Evolutionary conservation across 2,113 vertebrate genomes (phyloP), one percentile per base, ranked within the genome.

Genomic region (Pholis gunnellus): DNA sequence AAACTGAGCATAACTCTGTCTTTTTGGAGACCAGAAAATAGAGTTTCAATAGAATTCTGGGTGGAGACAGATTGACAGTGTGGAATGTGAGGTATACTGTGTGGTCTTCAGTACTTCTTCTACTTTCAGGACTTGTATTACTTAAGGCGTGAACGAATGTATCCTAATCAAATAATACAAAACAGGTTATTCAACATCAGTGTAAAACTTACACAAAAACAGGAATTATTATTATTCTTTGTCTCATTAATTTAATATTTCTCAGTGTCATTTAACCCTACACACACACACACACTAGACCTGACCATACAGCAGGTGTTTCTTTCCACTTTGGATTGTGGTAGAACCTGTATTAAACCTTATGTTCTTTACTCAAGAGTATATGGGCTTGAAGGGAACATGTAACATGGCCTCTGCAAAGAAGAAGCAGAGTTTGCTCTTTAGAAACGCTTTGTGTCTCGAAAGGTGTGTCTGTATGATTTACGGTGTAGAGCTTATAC

Each of bases 391-490:
- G 46, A n/a, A 11, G 17, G 4, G 22, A 52, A 22, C 9, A 29
- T 54, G 9, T 61, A 9, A 25, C 2, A 22, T 1, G 18, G n/a
- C 29, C 56, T 36, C 5, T 20, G 29, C 48, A 2, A 1, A 15
- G 4, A 46, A 13, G 13, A 17, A 76, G 9, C n/a, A 66, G 34
- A 79, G 57, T 52, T 71, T 50, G 13, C 4, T 57, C 63, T 57
- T 77, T 36, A 14, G 9, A 36, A 20, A 38, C 15, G 18, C 20
- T 3, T 29, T 2, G 15, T 36, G 57, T 82, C 61, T 48, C 36
- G 29, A 71, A 77, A 85, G 88, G 86, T 80, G 89, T 65, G 80
- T 73, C 71, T 20, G 15, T 40, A 17, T 71, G 78, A 83, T 83
- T 88, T 70, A 88, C 29, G 10, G 22, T 9, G 54, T 1, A 1